A percentile compares a stretch with the other conserved stretches of the same genome.
Conservation (phyloP, 2,113 vertebrate genomes). For the Potamarius usumacintae region DNA sequence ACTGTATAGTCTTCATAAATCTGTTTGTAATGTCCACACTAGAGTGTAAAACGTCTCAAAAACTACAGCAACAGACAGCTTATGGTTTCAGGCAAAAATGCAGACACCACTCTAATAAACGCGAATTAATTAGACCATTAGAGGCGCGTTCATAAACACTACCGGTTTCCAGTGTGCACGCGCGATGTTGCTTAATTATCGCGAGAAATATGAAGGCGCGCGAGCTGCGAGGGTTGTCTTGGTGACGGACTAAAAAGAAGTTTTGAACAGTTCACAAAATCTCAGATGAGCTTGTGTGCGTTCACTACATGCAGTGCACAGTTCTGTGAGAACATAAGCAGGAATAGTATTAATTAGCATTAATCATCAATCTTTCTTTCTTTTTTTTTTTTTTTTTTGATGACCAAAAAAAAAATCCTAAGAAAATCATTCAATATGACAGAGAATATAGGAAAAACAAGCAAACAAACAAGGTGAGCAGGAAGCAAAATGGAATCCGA, state of each 20-base stretch:
- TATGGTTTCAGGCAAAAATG: not conserved
- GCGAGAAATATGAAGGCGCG: not conserved
- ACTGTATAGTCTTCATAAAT: not conserved
- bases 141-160: not conserved
- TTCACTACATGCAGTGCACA: not conserved
- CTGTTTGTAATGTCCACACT: not conserved
- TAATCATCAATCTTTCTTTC: not conserved
- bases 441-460: not conserved
- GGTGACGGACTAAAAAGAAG: not conserved
- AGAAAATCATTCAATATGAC: not conserved
- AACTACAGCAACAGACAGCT: not conserved
- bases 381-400: not conserved
- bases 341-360: not conserved
- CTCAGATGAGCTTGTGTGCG: not conserved
- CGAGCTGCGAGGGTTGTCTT: not conserved
- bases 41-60: no score
- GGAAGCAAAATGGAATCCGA: not conserved
- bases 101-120: not conserved
- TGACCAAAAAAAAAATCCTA: not conserved
- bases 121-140: constrained; percentile 13
- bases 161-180: constrained; percentile 7
- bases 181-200: not conserved
- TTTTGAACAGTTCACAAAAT: not conserved
- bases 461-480: not conserved
- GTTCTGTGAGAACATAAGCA: not conserved